phyloP scores from a whole-genome alignment of 2,888 invertebrate genomes.

The Ceriagrion tenellum region DNA sequence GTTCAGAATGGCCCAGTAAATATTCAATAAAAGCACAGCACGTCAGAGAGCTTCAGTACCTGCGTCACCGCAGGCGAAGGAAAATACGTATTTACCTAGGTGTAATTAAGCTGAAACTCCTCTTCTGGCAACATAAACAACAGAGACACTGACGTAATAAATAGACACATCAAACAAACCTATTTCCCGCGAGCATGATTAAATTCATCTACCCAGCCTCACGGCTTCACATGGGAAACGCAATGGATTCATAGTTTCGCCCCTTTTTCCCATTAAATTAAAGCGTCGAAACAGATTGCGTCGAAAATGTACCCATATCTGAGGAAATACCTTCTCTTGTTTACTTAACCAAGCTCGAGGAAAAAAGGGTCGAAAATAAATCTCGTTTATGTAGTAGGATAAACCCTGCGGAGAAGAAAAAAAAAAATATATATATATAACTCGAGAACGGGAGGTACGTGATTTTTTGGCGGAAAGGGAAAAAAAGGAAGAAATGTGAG shows the following conservation, averaged over 20 bases:
- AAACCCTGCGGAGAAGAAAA: neutral
- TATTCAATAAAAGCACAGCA: too few relatives aligned
- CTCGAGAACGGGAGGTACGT: constrained; percentile 1
- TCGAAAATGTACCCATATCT: neutral
- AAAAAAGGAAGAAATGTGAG: neutral
- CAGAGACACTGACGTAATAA: neutral
- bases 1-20: too few relatives aligned
- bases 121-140: neutral
- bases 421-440: neutral
- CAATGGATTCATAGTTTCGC: neutral
- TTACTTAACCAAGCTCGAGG: neutral
- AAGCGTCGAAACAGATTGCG: neutral
- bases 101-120: neutral
- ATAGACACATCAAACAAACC: neutral
- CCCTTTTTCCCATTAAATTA: neutral
- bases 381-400: constrained; percentile 21
- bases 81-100: too few relatives aligned
- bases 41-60: too few relatives aligned
- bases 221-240: neutral
- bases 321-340: neutral
- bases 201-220: neutral
- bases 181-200: neutral
- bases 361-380: constrained; percentile 1
- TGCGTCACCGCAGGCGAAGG: too few relatives aligned
- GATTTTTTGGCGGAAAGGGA: neutral